phyloP scores from a whole-genome alignment of 2,888 invertebrate species.

The Patella ulyssiponensis region DNA sequence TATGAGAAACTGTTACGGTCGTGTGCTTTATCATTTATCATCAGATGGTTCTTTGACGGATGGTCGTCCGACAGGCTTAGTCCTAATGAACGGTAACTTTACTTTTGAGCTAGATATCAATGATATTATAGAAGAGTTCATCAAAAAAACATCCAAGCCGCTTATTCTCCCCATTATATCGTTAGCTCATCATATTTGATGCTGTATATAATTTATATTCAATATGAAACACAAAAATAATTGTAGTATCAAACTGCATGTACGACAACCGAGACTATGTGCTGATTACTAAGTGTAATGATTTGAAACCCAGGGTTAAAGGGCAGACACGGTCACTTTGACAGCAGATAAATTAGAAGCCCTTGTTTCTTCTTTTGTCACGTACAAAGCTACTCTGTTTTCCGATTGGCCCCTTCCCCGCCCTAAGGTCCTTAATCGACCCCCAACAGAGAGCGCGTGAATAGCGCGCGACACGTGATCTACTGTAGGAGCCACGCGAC shows the following conservation, averaged over 20 bases:
- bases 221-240: not conserved
- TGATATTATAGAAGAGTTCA: no score
- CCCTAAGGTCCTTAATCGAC: not conserved
- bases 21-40: no score
- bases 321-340: slow-evolving; percentile 2
- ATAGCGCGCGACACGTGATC: not conserved
- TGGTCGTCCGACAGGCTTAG: no score
- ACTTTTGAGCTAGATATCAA: no score
- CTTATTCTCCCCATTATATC: no score
- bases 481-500: slow-evolving; percentile 4
- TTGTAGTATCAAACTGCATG: not conserved
- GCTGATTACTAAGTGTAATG: slow-evolving; percentile 1
- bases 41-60: no score
- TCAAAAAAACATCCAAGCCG: no score
- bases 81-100: no score
- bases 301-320: not conserved
- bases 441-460: not conserved
- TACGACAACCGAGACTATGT: not conserved
- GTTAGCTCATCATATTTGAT: no score
- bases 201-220: not conserved
- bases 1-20: no score
- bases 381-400: slow-evolving; percentile 9
- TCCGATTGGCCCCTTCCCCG: slow-evolving; percentile 6
- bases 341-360: slow-evolving; percentile 6
- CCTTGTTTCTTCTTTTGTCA: slow-evolving; percentile 5